These are phyloP conservation scores for Drosophila limbata DNA, from an alignment of 2,888 invertebrate species.

Conservation along the genomic window DNA sequence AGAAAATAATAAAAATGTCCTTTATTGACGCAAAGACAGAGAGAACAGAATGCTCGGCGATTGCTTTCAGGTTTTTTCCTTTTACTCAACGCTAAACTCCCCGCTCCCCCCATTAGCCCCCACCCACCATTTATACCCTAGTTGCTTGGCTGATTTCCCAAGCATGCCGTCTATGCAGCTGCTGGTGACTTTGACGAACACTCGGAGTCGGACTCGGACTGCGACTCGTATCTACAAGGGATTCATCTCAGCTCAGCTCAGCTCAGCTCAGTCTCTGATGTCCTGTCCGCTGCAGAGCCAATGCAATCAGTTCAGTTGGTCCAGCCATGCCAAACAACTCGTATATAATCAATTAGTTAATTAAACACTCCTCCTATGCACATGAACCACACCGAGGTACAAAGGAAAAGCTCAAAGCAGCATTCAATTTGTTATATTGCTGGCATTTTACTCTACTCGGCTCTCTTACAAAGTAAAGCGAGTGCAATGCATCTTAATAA, in stretches of 20 bases:
- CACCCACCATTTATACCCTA: not conserved
- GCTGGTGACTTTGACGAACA: slow-evolving; percentile 20
- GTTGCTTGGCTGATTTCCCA: not conserved
- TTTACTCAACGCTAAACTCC: slow-evolving; percentile 18
- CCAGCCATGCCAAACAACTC: not conserved
- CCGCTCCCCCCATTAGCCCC: not conserved
- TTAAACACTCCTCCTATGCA: slow-evolving; percentile 30
- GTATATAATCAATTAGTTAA: slow-evolving; percentile 48
- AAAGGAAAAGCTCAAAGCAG: not conserved
- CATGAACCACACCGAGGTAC: slow-evolving; percentile 1
- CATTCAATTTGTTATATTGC: slow-evolving; percentile 14
- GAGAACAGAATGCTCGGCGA: slow-evolving; percentile 29
- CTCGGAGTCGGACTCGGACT: not conserved
- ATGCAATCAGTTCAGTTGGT: slow-evolving; percentile 27
- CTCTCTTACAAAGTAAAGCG: not conserved
- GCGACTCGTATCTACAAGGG: slow-evolving; percentile 11
- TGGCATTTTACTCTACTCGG: not conserved
- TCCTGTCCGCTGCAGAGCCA: slow-evolving; percentile 17
- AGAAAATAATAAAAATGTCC: slow-evolving; percentile 75
- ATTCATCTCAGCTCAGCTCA: slow-evolving; percentile 9
- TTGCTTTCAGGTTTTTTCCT: slow-evolving; percentile 50
- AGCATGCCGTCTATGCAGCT: slow-evolving; percentile 13
- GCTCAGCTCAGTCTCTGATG: slow-evolving; percentile 1
- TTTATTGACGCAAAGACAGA: slow-evolving; percentile 66
- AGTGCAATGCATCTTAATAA: not conserved